Evolutionary conservation across 2,113 vertebrate genomes (phyloP), one percentile per base, ranked within the genome.

Genomic region (Ginglymostoma cirratum): DNA sequence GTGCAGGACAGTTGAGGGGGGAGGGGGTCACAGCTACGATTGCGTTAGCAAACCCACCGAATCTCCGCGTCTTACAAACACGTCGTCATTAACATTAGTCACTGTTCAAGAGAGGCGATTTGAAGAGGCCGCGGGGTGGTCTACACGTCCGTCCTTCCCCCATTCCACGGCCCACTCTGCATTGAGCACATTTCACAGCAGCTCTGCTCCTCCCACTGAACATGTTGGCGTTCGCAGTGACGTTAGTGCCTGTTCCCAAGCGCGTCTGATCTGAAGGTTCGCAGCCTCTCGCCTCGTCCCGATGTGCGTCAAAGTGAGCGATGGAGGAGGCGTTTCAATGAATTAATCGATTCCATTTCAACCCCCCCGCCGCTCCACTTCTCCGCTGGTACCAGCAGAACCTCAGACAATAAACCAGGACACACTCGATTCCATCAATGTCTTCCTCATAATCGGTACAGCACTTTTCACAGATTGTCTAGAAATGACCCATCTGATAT

Each of bases 131-230:
- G 69, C 69, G 24, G 96, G 78, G 65, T 95, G 83, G 34, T 8
- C 12, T 10, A 38, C 38, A 52, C 52, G 85, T 83, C 96, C 17
- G 42, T 86, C 67, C 78, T 45, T 14, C 83, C 2, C 61, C 66
- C 8, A 14, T 8, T 66, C 0, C 21, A 65, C 87, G 1, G 65
- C 55, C 55, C 55, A 61, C 55, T 61, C 55, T 61, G 7, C 55
- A 1, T 61, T 61, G 55, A 61, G 55, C 8, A 61, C 7, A 61
- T 61, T 8, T 10, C 55, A 61, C 55, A 61, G 10, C 1, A 3
- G 7, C 52, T n/a, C 95, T 30, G 48, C 19, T 21, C 98, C 96
- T 97, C 99, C 98, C 98, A 99, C 93, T 67, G 42, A 14, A 3
- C 86, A 61, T 52, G 86, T 89, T 89, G 86, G 86, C 86, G 55